Base-by-base conservation (phyloP, 2,797 vertebrate species). In the Botia almorhae region DNA sequence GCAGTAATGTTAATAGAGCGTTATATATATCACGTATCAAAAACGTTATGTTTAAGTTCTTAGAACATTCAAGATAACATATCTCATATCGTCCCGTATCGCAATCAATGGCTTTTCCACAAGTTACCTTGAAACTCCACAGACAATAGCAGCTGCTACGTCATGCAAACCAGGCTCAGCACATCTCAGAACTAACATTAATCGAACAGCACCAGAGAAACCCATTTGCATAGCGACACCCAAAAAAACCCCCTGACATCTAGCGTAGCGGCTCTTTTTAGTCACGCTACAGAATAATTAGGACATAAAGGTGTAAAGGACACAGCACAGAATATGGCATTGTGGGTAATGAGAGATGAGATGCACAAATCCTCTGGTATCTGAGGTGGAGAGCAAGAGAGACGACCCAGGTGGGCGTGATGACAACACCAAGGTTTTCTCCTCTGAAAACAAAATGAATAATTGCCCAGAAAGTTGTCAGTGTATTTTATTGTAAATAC, bases 271-370 rank as follows among this genome's bases (percentile, higher is more conserved):
- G 29, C 19, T 56, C 4, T 23, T 53, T 50, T 60, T 46, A 29
- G 21, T 33, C 21, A 58, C 36, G 19, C 23, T 8, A 0, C 4
- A 19, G 23, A 67, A 74, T 74, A 74, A 80, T 67, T 73, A 67
- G 10, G n/a, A 73, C 73, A 26, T 26, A 80, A 23, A n/a, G 60
- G 33, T 65, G 46, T 64, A 65, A 65, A 79, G 21, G 69, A 65
- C 48, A 48, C 60, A 4, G 65, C 29, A 21, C 33, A 43, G 46
- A 72, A 64, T 33, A 65, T 56, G 61, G 21, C 50, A 17, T 21
- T 67, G 21, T 13, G 39, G 29, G 17, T 39, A 79, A 64, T 71
- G 50, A 56, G 69, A 6, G 56, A 46, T 55, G 60, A 65, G 51
- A 67, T 53, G 48, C 10, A 46, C 33, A 73, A 23, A 19, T 67